These are phyloP conservation scores for Bufo gargarizans DNA, from an alignment of 2,113 vertebrate genomes.

Conservation along the genomic window DNA sequence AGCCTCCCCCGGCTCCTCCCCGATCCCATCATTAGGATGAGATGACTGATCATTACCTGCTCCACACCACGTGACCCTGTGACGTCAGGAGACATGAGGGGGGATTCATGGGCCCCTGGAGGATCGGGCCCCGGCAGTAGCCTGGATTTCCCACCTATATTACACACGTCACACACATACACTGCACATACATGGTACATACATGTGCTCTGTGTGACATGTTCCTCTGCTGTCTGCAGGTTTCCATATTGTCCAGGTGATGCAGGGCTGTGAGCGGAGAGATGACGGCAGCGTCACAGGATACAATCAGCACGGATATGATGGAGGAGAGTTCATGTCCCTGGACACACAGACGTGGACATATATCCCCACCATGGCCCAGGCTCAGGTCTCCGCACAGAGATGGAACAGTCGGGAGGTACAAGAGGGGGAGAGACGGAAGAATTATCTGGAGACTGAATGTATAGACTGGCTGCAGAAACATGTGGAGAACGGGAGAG, in stretches of 20 bases:
- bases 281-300: background rate
- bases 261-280: conserved; percentile 55
- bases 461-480: background rate
- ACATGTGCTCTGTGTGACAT: background rate
- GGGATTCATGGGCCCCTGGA: no score
- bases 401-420: background rate
- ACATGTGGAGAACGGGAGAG: background rate
- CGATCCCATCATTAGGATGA: no score
- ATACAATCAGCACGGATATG: conserved; percentile 7
- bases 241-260: conserved; percentile 1
- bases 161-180: no score
- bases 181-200: no score
- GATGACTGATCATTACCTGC: no score
- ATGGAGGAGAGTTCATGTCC: conserved; percentile 31
- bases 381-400: conserved; percentile 19
- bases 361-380: background rate
- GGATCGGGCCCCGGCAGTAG: no score
- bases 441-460: background rate
- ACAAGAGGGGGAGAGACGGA: background rate
- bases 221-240: conserved; percentile 29
- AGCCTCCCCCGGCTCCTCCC: no score
- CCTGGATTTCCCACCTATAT: no score
- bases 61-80: no score
- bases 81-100: no score
- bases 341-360: conserved; percentile 38